A percentile compares a stretch with the other conserved stretches of the same genome.
These are phyloP conservation scores for Eptesicus fuscus DNA, from an alignment of 2,113 vertebrate genomes.

Conservation along the genomic window DNA sequence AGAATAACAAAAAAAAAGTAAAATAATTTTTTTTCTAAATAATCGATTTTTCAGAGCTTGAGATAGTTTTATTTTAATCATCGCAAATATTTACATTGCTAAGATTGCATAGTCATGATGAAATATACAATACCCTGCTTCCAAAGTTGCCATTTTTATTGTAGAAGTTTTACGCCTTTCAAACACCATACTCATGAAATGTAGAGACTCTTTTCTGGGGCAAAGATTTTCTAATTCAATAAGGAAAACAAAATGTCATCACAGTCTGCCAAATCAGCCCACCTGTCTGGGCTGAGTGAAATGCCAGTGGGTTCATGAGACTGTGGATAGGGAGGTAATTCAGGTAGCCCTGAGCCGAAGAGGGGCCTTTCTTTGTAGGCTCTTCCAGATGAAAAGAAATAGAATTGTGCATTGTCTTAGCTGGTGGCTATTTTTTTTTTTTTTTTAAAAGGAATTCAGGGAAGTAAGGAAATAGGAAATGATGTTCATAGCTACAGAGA, in stretches of 20 bases:
- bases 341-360: not conserved
- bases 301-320: not conserved
- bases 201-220: not conserved
- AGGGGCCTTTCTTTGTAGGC: not conserved
- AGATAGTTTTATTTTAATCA: not conserved
- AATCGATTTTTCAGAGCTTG: not conserved
- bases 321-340: not conserved
- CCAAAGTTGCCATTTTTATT: not conserved
- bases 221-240: slow-evolving; percentile 18
- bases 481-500: not conserved
- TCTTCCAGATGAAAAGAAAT: not conserved
- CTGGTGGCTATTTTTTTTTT: not conserved
- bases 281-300: not conserved
- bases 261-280: not conserved
- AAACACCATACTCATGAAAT: not conserved
- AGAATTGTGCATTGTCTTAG: not conserved
- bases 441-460: not conserved
- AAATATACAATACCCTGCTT: not conserved
- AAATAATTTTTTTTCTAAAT: not conserved
- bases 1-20: not conserved
- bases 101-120: not conserved
- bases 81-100: not conserved
- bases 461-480: not conserved
- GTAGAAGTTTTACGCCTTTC: not conserved
- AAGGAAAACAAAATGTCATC: slow-evolving; percentile 55